phyloP scores from a whole-genome alignment of 2,113 vertebrate species.

The Callocephalon fimbriatum region DNA sequence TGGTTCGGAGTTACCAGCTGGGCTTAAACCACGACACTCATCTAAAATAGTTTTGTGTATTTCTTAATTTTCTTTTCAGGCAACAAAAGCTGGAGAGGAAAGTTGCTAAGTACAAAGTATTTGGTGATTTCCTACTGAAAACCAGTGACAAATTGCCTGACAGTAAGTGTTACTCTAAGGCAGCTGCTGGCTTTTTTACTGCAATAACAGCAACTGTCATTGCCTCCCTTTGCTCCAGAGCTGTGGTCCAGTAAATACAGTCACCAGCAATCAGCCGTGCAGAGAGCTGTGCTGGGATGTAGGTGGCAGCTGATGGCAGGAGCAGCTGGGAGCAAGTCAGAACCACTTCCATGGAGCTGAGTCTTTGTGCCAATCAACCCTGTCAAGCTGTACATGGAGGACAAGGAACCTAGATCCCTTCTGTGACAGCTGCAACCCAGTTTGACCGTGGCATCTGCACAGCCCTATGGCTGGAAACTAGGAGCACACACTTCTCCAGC shows the following conservation, averaged over 20 bases:
- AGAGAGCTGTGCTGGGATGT: neutral
- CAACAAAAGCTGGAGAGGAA: slow-evolving; percentile 71
- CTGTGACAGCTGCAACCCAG: neutral
- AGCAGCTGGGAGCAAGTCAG: neutral
- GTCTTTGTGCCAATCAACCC: neutral
- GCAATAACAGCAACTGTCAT: neutral
- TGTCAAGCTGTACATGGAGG: neutral
- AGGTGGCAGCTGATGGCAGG: neutral
- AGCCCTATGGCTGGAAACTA: neutral
- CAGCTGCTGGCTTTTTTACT: neutral
- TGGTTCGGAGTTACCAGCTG: too few relatives aligned
- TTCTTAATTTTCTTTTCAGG: slow-evolving; percentile 58
- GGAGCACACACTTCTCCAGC: neutral
- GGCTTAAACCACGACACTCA: neutral
- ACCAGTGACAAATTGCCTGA: slow-evolving; percentile 75
- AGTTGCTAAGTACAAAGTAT: slow-evolving; percentile 72
- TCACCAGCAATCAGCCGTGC: neutral
- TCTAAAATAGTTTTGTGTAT: neutral
- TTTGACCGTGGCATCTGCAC: neutral
- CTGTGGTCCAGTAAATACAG: neutral
- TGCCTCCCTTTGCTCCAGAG: neutral
- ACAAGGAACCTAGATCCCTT: neutral
- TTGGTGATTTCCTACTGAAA: slow-evolving; percentile 79
- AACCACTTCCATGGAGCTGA: neutral
- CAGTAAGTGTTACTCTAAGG: slow-evolving; percentile 49